A percentile compares a stretch with the other conserved stretches of the same genome.
These are phyloP conservation scores for Spea multiplicata DNA, from an alignment of 2,113 vertebrate genomes.

Conservation along the genomic window DNA sequence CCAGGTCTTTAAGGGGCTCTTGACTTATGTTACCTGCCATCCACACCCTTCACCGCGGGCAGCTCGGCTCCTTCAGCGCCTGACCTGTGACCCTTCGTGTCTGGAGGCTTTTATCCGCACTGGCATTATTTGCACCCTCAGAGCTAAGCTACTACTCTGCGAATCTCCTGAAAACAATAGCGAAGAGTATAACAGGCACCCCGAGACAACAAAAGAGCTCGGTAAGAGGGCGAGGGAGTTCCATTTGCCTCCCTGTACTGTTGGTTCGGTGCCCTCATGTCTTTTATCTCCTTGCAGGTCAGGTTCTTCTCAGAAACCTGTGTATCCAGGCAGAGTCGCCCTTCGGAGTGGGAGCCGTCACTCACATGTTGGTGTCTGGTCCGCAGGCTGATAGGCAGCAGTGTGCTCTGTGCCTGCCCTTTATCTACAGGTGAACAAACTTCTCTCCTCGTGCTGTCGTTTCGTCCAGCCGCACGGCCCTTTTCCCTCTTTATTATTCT, in stretches of 20 bases:
- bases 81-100: conserved; percentile 85
- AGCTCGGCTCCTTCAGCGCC: conserved; percentile 72
- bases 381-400: conserved; percentile 72
- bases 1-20: conserved; percentile 63
- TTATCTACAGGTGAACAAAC: conserved; percentile 71
- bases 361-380: conserved; percentile 80
- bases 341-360: conserved; percentile 79
- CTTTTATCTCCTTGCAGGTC: conserved; percentile 65
- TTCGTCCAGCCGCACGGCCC: no score
- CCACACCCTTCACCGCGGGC: conserved; percentile 76
- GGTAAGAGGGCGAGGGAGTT: no score
- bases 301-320: conserved; percentile 77
- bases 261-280: no score
- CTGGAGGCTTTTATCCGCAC: conserved; percentile 79
- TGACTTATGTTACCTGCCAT: conserved; percentile 76
- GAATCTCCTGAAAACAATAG: conserved; percentile 48
- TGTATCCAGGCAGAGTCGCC: conserved; percentile 79
- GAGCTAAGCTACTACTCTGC: conserved; percentile 65
- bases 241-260: no score
- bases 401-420: conserved; percentile 79
- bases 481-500: no score
- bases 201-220: conserved; percentile 47
- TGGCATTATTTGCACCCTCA: conserved; percentile 70
- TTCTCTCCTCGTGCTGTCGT: no score
- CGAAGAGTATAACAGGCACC: neutral